Base-by-base conservation (phyloP, 2,113 vertebrate genomes). In the Pholis gunnellus region DNA sequence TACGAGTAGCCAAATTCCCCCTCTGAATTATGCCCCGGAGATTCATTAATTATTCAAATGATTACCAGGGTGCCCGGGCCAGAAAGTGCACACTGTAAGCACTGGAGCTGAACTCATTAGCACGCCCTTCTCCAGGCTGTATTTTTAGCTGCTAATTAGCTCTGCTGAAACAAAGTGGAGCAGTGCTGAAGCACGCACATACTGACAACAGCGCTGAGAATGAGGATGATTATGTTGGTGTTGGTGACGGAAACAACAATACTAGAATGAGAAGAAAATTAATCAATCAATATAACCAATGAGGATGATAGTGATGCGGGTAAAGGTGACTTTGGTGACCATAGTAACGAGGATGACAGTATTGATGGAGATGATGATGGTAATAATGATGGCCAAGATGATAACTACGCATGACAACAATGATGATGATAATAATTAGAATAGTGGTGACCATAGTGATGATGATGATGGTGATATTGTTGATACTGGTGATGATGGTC, bases 1-100 rank as follows among this genome's bases (percentile, higher is more conserved):
- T 74, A 81, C n/a, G 40, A 83, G 78, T 83, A 74, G 57, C 68
- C 64, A 67, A 48, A 83, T 60, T 67, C 79, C 69, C 78, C 71
- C 29, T 48, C 75, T 88, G 75, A 88, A 86, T 85, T 79, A 83
- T 84, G 71, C 87, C 46, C 52, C 18, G 9, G 70, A 83, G 82
- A 73, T 71, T 85, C 59, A 91, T 92, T 88, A 85, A 92, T 93
- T 90, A 92, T 89, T 90, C 87, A 88, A 85, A 91, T 89, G 82
- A 92, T 89, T 89, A 91, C 82, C 27, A 48, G 82, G 77, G 85
- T 27, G 46, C 71, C 77, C 11, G 36, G 87, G 87, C 80, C 87
- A 90, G 73, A 88, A 87, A 86, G 85, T 75, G 82, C 87, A 79
- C 71, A 71, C 73, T 87, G 80, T 79, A 89, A 77, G 76, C 73